Base-by-base conservation (phyloP, 2,113 vertebrate genomes). In the Vidua macroura region DNA sequence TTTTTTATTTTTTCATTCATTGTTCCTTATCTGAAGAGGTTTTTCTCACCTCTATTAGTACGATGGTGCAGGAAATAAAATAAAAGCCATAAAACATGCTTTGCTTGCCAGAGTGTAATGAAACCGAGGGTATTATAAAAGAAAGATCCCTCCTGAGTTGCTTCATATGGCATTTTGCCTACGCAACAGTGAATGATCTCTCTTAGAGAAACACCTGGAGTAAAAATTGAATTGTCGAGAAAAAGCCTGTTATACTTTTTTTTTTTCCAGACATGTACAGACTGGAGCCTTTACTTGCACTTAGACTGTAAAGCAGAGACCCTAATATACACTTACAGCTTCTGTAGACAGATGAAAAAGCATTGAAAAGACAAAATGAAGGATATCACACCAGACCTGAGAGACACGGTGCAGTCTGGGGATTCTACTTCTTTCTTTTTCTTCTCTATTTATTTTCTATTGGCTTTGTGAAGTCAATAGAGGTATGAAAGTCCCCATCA, bases 61-160 rank as follows among this genome's bases (percentile, higher is more conserved):
- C 20, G 52, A 18, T 52, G 12, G 21, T 44, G 8, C 18, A 67
- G 35, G 13, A 90, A 56, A 75, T 75, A 92, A 96, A 95, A 88
- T 55, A 93, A 94, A 92, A 94, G 18, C 19, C 56, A 60, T 90
- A 94, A 90, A 96, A 67, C 60, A 88, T 52, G 10, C 28, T 76
- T 88, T 86, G 22, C 59, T 90, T 93, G 67, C 63, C 63, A 80
- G 84, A 88, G 20, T 70, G 39, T 70, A 93, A 93, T 92, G 80
- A 90, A 94, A 90, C 56, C 82, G n/a, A 46, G 22, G 35, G 13
- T 24, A 77, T 92, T 90, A 52, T 58, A 59, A 51, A 59, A 51
- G 72, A 83, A 80, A 81, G 18, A 72, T 88, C 79, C 60, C n/a
- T 53, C 12, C 41, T 88, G 56, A 52, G 35, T 92, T 63, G 33